phyloP scores from a whole-genome alignment of 1,140 invertebrate genomes.

The Nasonia vitripennis region DNA sequence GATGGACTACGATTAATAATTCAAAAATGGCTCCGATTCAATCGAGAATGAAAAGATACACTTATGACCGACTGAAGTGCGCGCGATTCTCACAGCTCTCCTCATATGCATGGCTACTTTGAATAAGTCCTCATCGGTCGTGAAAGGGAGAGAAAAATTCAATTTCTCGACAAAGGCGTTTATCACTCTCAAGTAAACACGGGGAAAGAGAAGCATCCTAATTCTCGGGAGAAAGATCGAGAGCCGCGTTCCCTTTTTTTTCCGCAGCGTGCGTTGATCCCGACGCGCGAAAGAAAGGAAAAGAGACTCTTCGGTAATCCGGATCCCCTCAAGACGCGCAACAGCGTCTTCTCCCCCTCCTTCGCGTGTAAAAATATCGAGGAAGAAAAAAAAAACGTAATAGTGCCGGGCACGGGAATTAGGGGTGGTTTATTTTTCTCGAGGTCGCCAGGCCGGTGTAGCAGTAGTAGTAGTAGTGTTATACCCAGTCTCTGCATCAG shows the following conservation, averaged over 20 bases:
- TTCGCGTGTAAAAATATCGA: slow-evolving; percentile 58
- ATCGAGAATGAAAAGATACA: slow-evolving; percentile 10
- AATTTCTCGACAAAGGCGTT: background rate
- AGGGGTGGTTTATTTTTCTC: slow-evolving; percentile 74
- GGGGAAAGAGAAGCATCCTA: background rate
- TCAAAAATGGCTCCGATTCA: background rate
- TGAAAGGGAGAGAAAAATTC: background rate
- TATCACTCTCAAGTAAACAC: background rate
- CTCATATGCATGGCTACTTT: background rate
- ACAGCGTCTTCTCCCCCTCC: slow-evolving; percentile 51
- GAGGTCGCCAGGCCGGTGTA: slow-evolving; percentile 10
- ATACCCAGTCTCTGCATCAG: background rate
- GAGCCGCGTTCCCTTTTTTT: background rate
- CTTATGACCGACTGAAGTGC: background rate
- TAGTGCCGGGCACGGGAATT: slow-evolving; percentile 60
- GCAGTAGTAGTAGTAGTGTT: background rate
- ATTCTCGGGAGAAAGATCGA: background rate
- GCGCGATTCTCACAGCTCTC: background rate
- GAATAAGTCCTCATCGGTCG: background rate
- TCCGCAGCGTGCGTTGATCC: slow-evolving; percentile 16
- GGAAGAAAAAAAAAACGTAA: slow-evolving; percentile 39
- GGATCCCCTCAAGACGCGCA: slow-evolving; percentile 56
- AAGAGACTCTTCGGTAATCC: slow-evolving; percentile 42
- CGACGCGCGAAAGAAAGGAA: slow-evolving; percentile 5
- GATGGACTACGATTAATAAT: slow-evolving; percentile 28